A percentile compares a stretch with the other conserved stretches of the same genome.
Evolutionary conservation across 2,113 vertebrate genomes (phyloP).

Genomic region (Myotis brandtii): DNA sequence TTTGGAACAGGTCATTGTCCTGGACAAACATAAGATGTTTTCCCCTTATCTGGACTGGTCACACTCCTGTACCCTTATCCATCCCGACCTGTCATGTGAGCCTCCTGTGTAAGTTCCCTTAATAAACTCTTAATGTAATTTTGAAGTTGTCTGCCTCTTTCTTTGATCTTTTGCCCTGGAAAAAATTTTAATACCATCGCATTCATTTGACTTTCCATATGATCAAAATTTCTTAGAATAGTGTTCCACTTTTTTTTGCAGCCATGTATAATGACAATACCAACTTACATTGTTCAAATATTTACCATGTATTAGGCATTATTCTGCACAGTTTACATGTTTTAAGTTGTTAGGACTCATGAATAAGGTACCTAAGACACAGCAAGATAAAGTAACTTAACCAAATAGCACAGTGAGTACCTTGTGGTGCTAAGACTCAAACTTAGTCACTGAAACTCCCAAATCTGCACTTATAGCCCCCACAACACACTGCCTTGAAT

Average conservation of each 20-base stretch:
- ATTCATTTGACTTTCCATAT: constrained; percentile 20
- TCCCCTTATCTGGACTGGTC: background rate
- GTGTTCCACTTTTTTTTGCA: background rate
- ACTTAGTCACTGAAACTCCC: background rate
- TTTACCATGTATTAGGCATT: background rate
- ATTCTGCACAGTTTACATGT: background rate
- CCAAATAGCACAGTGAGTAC: background rate
- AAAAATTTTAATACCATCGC: background rate
- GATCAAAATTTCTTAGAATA: background rate
- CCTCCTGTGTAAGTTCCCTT: background rate
- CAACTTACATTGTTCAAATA: background rate
- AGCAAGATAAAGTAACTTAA: background rate
- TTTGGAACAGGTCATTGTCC: background rate
- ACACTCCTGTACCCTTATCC: background rate
- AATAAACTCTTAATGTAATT: background rate
- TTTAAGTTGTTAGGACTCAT: constrained; percentile 17
- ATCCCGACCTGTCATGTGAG: background rate
- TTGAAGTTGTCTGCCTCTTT: background rate
- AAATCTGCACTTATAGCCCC: background rate
- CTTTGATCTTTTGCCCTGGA: background rate
- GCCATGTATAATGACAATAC: background rate
- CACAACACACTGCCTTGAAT: background rate
- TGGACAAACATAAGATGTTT: background rate
- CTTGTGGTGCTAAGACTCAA: background rate
- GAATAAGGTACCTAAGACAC: background rate